Base-by-base conservation (phyloP, 2,888 invertebrate genomes). In the Euzetes globulus region DNA sequence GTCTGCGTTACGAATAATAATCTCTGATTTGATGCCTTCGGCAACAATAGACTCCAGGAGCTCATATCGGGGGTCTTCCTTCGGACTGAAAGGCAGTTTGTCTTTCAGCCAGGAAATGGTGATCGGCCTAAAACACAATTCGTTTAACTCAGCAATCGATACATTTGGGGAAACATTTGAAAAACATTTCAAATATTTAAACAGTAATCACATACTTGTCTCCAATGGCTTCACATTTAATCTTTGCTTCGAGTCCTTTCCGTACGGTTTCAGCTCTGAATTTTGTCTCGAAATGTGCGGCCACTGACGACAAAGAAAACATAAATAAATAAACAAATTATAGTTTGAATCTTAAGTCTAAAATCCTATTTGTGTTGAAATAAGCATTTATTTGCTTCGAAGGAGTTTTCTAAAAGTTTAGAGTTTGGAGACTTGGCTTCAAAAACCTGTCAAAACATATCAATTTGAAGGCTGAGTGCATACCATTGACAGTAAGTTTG, bases 31-130 rank as follows among this genome's bases (percentile, higher is more conserved):
- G n/a, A 76, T 75, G 7, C 78, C 78, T 13, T 77, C 75, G 70
- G 70, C 73, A 11, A 76, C 70, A 11, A 77, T 77, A 7, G 75
- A 76, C 74, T 79, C 78, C 3, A 75, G 74, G 19, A 78, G 19
- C 13, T 78, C 77, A 50, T 78, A 79, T 29, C 79, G 52, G 13
- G 52, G 58, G 41, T 76, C 76, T 11, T 76, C 76, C 22, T 19
- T 45, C 7, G 75, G 52, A 47, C 63, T 72, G 13, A 76, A 75
- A 19, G 72, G 45, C 27, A 71, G 27, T 15, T 82, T 82, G 77
- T 84, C 83, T 77, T 83, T 83, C 29, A 81, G 79, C 84, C 84
- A 84, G n/a, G 79, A 79, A 45, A 84, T 81, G 65, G 80, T 79
- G 55, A 84, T 80, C 27, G 84, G 84, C 41, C 74, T 74, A 22